Base-by-base conservation (phyloP, 2,113 vertebrate species). In the Erpornis zantholeuca region DNA sequence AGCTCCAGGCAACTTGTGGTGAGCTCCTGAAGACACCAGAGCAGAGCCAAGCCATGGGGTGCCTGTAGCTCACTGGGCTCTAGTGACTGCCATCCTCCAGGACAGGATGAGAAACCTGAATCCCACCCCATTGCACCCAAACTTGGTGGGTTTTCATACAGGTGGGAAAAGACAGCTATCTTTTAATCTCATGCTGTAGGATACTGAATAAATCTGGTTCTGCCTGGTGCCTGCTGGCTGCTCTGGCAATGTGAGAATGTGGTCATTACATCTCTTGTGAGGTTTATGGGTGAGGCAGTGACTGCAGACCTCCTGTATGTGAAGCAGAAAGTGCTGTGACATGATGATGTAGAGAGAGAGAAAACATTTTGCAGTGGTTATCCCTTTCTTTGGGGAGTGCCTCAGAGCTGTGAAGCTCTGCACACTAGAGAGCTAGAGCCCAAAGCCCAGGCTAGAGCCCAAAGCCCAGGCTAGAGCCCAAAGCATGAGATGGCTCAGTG, bases 401-500 rank as follows among this genome's bases (percentile, higher is more conserved):
- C 52, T 86, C 33, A 47, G 40, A 44, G 71, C 15, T 85, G 40
- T 2, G 5, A 22, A 66, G 18, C 40, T 38, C 35, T 63, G 38
- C 3, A 4, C 54, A 18, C 16, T n/a, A n/a, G n/a, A n/a, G 4
- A 18, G 27, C 44, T 42, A 10, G 33, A 35, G 33, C n/a, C 64
- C 50, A 4, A 54, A n/a, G n/a, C n/a, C n/a, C n/a, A 38, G 38
- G 12, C 38, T 38, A 38, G 38, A 63, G 27, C 33, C n/a, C n/a
- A n/a, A n/a, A n/a, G 0, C 1, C n/a, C n/a, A 38, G 38, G 12
- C 38, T 38, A 38, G 38, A 63, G 27, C 33, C n/a, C n/a, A n/a
- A n/a, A n/a, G 0, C 1, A 8, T 25, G 22, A 47, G 44, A 10
- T 60, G 42, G 13, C 36, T 28, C n/a, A 27, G 15, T 4, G 7